phyloP scores from a whole-genome alignment of 2,888 invertebrate species.

The Xylota sylvarum region DNA sequence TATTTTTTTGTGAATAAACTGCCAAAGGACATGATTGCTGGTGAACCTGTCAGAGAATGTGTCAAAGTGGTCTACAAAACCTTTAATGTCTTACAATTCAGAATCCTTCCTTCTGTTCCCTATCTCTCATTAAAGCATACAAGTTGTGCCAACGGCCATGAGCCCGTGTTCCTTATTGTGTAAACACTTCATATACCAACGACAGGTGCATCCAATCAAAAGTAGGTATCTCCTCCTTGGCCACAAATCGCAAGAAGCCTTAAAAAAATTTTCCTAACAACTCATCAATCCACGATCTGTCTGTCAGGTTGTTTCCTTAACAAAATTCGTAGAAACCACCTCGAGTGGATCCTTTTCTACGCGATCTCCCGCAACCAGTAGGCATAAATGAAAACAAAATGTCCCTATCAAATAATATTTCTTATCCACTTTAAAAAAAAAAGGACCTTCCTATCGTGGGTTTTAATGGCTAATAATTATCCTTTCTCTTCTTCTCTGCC shows the following conservation, averaged over 20 bases:
- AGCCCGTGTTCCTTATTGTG: background rate
- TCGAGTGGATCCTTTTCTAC: constrained; percentile 5
- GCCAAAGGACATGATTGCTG: too few species aligned
- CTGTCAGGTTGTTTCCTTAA: constrained; percentile 44
- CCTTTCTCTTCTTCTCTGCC: constrained; percentile 12
- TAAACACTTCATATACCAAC: constrained; percentile 6
- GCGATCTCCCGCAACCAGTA: constrained; percentile 9
- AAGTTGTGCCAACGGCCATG: background rate
- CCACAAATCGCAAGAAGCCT: constrained; percentile 41
- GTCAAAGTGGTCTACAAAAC: too few species aligned
- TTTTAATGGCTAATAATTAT: constrained; percentile 61
- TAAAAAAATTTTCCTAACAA: constrained; percentile 23
- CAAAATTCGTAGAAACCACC: constrained; percentile 45
- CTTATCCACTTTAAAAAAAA: background rate
- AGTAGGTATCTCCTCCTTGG: constrained; percentile 23
- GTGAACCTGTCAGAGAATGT: too few species aligned
- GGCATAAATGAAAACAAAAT: constrained; percentile 47
- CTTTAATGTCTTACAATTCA: too few species aligned
- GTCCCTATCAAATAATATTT: constrained; percentile 44
- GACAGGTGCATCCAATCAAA: constrained; percentile 58
- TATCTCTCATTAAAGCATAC: background rate
- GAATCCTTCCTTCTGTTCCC: too few species aligned
- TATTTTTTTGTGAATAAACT: too few species aligned
- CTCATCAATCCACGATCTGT: constrained; percentile 57
- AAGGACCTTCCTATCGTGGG: constrained; percentile 12